phyloP scores from a whole-genome alignment of 2,797 vertebrate species.

The Champsocephalus gunnari region DNA sequence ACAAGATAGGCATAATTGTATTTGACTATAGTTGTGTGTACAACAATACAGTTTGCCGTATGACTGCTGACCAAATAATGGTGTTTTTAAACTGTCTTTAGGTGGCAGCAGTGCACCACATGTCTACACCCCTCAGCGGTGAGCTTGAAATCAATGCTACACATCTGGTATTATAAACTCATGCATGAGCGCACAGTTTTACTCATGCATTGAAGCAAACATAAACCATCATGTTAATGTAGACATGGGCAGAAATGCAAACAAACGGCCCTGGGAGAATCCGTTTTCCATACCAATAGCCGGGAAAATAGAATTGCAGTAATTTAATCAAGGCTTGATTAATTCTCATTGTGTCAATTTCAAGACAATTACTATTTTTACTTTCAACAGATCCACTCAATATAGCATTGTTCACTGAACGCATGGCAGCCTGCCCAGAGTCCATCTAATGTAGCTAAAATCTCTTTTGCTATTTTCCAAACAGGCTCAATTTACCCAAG shows the following conservation, averaged over 20 bases:
- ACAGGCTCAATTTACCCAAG: constrained; percentile 47
- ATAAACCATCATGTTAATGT: constrained; percentile 49
- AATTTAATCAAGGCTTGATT: constrained; percentile 65
- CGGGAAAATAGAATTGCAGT: constrained; percentile 36
- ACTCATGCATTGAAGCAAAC: constrained; percentile 42
- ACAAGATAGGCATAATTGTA: background rate
- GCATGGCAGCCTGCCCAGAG: constrained; percentile 37
- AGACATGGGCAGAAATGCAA: constrained; percentile 37
- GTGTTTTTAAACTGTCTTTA: constrained; percentile 51
- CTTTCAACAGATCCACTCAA: constrained; percentile 59
- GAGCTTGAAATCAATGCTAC: background rate
- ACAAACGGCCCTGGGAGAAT: constrained; percentile 34
- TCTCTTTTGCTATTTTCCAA: constrained; percentile 53
- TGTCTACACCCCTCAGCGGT: background rate
- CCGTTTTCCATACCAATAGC: constrained; percentile 8
- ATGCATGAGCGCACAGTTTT: constrained; percentile 43
- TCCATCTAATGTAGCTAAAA: constrained; percentile 43
- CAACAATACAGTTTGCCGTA: background rate
- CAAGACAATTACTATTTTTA: constrained; percentile 51
- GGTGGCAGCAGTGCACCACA: constrained; percentile 72
- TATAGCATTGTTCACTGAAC: constrained; percentile 53
- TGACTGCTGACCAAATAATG: background rate
- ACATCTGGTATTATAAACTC: constrained; percentile 31
- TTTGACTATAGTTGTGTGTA: background rate
- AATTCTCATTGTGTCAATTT: constrained; percentile 63